A percentile compares a stretch with the other conserved stretches of the same genome.
These are phyloP conservation scores for Cristatella mucedo DNA, from an alignment of 2,888 invertebrate species.

Conservation along the genomic window DNA sequence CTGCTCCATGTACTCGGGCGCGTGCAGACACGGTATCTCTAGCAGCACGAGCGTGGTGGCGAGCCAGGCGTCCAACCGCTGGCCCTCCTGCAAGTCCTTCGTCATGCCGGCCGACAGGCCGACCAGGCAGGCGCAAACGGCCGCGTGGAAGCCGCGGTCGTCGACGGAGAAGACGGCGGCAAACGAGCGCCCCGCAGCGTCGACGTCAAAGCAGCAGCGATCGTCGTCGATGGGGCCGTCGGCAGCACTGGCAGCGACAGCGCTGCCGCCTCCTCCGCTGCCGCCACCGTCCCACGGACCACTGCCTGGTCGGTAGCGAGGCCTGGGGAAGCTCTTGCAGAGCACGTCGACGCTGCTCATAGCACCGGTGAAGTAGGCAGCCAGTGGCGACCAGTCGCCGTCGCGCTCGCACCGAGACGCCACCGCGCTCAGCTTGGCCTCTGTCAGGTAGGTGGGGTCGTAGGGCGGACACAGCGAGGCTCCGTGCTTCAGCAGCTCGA, in stretches of 20 bases:
- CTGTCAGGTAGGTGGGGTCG: constrained; percentile 45
- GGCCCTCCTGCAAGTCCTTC: constrained; percentile 46
- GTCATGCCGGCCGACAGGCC: constrained; percentile 56
- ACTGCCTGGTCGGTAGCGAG: no score
- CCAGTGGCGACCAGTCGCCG: constrained; percentile 53
- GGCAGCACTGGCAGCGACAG: no score
- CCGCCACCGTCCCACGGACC: no score
- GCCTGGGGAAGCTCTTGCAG: no score
- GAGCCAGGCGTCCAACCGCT: constrained; percentile 41
- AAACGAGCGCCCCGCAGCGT: no score
- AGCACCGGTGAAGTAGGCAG: no score
- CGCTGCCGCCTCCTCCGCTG: no score
- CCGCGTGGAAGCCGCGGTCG: constrained; percentile 45
- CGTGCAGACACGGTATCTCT: constrained; percentile 51
- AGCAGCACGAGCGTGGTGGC: constrained; percentile 57
- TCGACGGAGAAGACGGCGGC: constrained; percentile 41
- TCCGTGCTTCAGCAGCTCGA: constrained; percentile 67
- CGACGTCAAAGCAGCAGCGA: no score
- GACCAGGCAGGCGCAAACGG: constrained; percentile 57
- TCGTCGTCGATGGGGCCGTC: no score
- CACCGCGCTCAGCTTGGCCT: constrained; percentile 55
- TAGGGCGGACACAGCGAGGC: constrained; percentile 52
- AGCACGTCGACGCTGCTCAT: no score
- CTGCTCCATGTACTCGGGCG: constrained; percentile 44
- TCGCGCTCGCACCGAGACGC: constrained; percentile 57